Conservation (phyloP, 1,140 invertebrate genomes). For the Lepidostoma basale region DNA sequence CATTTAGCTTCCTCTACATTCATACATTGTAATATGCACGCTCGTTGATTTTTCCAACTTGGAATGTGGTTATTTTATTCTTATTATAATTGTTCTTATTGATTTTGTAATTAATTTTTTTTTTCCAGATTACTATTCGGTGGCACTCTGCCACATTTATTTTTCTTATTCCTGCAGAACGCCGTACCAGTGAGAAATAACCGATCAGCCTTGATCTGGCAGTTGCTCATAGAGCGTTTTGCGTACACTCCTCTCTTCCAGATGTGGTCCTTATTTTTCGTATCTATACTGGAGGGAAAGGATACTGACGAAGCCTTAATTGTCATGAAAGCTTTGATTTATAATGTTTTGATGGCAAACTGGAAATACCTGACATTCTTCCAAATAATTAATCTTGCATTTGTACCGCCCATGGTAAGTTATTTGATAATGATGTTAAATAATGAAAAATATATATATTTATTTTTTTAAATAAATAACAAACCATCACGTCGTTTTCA, state of each 20-base stretch:
- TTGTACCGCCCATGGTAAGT: slow-evolving; percentile 74
- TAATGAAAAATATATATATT: too few species aligned
- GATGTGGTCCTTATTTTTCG: slow-evolving; percentile 69
- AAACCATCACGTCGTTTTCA: too few species aligned
- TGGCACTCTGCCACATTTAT: slow-evolving; percentile 74
- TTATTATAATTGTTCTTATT: not conserved
- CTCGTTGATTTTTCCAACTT: too few species aligned
- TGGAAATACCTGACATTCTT: slow-evolving; percentile 75
- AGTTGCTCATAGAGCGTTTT: slow-evolving; percentile 69
- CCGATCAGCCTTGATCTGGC: slow-evolving; percentile 61
- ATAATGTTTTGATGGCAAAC: slow-evolving; percentile 67
- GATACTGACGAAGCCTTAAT: slow-evolving; percentile 64
- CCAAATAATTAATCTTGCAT: slow-evolving; percentile 72
- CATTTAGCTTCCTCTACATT: too few species aligned
- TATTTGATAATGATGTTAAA: too few species aligned
- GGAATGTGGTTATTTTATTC: too few species aligned
- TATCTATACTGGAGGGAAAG: slow-evolving; percentile 74
- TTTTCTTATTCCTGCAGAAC: slow-evolving; percentile 67
- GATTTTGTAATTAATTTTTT: slow-evolving; percentile 15
- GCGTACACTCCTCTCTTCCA: slow-evolving; percentile 73
- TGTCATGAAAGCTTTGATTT: slow-evolving; percentile 67
- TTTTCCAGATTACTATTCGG: slow-evolving; percentile 70
- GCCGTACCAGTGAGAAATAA: slow-evolving; percentile 62
- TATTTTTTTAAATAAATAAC: too few species aligned
- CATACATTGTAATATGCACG: too few species aligned